Evolutionary conservation across 2,888 invertebrate species (phyloP), one percentile per base, ranked within the genome.

Genomic region (Papilio gigon): DNA sequence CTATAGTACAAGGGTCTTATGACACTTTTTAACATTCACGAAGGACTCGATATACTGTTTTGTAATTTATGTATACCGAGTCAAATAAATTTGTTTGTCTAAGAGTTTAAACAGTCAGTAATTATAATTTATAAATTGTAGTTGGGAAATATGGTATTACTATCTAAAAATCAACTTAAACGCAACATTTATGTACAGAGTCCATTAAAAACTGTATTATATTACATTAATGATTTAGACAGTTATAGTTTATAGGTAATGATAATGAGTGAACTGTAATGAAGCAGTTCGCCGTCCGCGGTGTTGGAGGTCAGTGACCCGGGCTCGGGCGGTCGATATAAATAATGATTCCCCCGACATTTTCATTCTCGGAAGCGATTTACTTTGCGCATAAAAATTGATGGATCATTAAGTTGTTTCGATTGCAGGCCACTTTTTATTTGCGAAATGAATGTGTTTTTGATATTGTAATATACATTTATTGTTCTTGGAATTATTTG

Each of bases 291-390:
- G 37, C 12, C 59, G 25, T 59, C 37, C 37, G 59, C 59, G 37
- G 59, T 22, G 37, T 22, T 37, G n/a, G 53, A 22, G 68, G 58
- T 64, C 64, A 68, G 59, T 64, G 30, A 22, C 68, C 50, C 59
- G 42, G 25, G 22, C 44, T 64, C 42, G 53, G 22, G 14, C 58
- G 58, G 59, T 66, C 70, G 47, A 70, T 70, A 58, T 62, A 44
- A 62, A 66, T 70, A 62, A 47, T 62, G 59, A 50, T 65, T n/a
- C 53, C 40, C 42, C 25, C 37, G 67, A 33, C 61, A 65, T 61
- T 70, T 73, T 71, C 71, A 72, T 72, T 72, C 71, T 71, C 69
- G 69, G 67, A 59, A 68, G 60, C 72, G 70, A 71, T 73, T 72
- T 71, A 70, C 65, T 30, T 27, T 9, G 56, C 53, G 67, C 50